These are phyloP conservation scores for Apotomis turbidana DNA, from an alignment of 2,888 invertebrate species.

Conservation along the genomic window DNA sequence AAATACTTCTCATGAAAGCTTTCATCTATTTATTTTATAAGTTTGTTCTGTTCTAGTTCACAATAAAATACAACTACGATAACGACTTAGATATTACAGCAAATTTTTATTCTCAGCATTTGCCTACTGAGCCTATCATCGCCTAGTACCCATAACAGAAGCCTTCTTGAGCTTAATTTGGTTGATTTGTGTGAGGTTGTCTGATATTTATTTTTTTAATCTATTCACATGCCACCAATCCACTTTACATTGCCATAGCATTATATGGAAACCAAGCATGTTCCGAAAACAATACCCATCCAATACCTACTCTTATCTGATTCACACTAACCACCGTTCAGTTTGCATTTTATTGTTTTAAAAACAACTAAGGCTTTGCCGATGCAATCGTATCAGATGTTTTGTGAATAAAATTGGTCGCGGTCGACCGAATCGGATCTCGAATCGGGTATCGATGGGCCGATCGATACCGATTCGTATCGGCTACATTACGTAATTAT, in stretches of 20 bases:
- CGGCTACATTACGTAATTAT: conserved; percentile 76
- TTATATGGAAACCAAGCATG: conserved; percentile 59
- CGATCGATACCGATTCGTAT: conserved; percentile 67
- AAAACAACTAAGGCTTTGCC: conserved; percentile 62
- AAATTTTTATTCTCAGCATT: too few relatives aligned
- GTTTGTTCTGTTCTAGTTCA: too few relatives aligned
- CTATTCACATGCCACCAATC: conserved; percentile 5
- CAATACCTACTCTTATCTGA: conserved; percentile 71
- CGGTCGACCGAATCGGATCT: conserved; percentile 73
- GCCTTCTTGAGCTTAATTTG: too few relatives aligned
- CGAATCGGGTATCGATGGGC: conserved; percentile 59
- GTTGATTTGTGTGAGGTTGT: not conserved
- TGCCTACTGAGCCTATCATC: too few relatives aligned
- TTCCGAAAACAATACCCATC: conserved; percentile 61
- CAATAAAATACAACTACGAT: too few relatives aligned
- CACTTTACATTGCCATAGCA: conserved; percentile 45
- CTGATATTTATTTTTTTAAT: not conserved
- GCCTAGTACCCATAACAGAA: too few relatives aligned
- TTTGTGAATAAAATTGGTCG: conserved; percentile 81
- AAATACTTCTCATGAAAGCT: too few relatives aligned
- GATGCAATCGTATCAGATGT: conserved; percentile 77
- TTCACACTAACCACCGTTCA: conserved; percentile 68
- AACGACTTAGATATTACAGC: too few relatives aligned
- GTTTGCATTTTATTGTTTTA: conserved; percentile 72
- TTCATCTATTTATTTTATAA: too few relatives aligned